Base-by-base conservation (phyloP, 2,113 vertebrate species). In the Monopterus albus region DNA sequence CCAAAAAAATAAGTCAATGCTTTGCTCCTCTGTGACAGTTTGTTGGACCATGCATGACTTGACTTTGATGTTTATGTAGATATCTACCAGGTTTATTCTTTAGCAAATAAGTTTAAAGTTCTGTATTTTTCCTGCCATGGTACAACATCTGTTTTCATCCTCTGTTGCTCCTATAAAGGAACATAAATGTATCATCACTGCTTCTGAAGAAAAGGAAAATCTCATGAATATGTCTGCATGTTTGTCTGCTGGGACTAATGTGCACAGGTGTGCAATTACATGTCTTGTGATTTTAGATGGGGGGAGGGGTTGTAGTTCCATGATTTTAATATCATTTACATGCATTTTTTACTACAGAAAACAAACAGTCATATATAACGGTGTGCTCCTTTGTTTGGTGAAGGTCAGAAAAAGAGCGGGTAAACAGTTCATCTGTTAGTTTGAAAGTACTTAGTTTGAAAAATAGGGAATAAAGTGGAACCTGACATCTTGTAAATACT, bases 281-380 rank as follows among this genome's bases (percentile, higher is more conserved):
- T 25, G 13, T 63, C 26, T 47, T 57, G 50, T 13, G 4, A 10
- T 52, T 62, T 26, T 15, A 38, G 17, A 10, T 2, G 1, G 25
- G 29, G 18, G 18, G 55, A 5, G 29, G n/a, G n/a, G n/a, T n/a
- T 56, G 62, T 62, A 49, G 15, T 28, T 61, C 36, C 55, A n/a
- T 60, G 51, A 68, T 64, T 53, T 36, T 14, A 14, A 53, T 15
- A 52, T 20, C 25, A 55, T 79, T 66, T 38, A 64, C 35, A 69
- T 38, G 53, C 35, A 42, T 60, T 31, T 62, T 33, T 72, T 26
- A n/a, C 25, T 13, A 21, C 52, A 55, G 7, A 40, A 35, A 4
- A 29, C 7, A 35, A 4, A 29, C 7, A 51, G 17, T 59, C 6
- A 21, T 3, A 31, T 18, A 49, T 58, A 2, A 26, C n/a, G n/a